A percentile compares a stretch with the other conserved stretches of the same genome.
Evolutionary conservation across 2,888 invertebrate genomes (phyloP).

Genomic region (Hofmannophila pseudospretella): DNA sequence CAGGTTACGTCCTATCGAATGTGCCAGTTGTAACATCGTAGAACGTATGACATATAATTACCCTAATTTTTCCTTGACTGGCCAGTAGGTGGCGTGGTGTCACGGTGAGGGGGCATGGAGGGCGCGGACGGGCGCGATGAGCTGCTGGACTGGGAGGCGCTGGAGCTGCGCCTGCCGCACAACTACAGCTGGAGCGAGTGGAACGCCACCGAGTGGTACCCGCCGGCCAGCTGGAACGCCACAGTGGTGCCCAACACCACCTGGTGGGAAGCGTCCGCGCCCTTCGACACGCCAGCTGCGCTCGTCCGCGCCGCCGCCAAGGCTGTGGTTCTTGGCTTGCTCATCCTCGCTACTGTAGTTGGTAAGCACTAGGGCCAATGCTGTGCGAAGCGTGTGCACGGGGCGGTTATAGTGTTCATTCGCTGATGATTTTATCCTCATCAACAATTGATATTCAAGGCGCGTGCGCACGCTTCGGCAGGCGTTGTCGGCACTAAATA

Average conservation of each 20-base stretch:
- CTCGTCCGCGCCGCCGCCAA: slow-evolving; percentile 80
- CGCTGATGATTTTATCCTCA: too few relatives aligned
- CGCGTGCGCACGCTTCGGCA: background rate
- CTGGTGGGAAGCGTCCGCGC: slow-evolving; percentile 62
- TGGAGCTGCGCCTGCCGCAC: slow-evolving; percentile 52
- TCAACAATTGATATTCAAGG: background rate
- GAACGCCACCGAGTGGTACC: slow-evolving; percentile 55
- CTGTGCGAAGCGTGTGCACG: too few relatives aligned
- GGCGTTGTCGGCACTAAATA: background rate
- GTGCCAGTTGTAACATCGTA: too few relatives aligned
- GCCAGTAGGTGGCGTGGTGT: slow-evolving; percentile 48
- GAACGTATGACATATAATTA: too few relatives aligned
- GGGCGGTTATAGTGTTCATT: too few relatives aligned
- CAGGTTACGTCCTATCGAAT: too few relatives aligned
- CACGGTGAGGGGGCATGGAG: slow-evolving; percentile 70
- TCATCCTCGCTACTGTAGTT: slow-evolving; percentile 80
- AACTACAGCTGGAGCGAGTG: slow-evolving; percentile 58
- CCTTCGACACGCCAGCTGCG: slow-evolving; percentile 70
- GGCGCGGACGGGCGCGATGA: slow-evolving; percentile 66
- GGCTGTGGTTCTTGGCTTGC: slow-evolving; percentile 77
- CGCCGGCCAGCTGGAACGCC: slow-evolving; percentile 47
- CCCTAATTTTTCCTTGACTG: too few relatives aligned
- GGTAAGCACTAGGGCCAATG: slow-evolving; percentile 66
- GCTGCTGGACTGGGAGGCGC: slow-evolving; percentile 62
- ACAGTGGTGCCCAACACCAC: slow-evolving; percentile 52